Evolutionary conservation across 2,888 invertebrate genomes (phyloP), one percentile per base, ranked within the genome.

Genomic region (Helobdella robusta): DNA sequence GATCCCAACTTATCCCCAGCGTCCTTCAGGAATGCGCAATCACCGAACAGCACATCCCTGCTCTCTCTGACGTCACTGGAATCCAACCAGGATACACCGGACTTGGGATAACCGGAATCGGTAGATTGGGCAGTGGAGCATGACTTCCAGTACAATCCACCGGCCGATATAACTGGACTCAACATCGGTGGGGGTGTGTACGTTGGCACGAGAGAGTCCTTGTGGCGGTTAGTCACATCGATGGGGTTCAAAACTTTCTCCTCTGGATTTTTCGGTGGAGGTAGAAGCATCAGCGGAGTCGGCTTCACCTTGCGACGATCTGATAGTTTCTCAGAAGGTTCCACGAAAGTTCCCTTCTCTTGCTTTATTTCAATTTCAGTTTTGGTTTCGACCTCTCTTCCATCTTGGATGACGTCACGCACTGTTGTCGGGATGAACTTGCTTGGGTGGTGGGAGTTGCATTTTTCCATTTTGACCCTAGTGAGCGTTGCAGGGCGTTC

Each of bases 181-280:
- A 97, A 82, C 75, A 97, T 89, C 0, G 97, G 97, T 34, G 91
- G 89, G 18, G 97, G 94, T 0, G 94, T 95, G 79, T 89, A 97
- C 68, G 85, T 84, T 11, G 85, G 82, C 73, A 68, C 52, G 40
- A 60, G 23, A 59, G 50, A 30, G 48, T 34, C 34, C 52, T 54
- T 52, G 60, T 46, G 54, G 20, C 68, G 40, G 36, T 59, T 58
- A 64, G 54, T 23, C 62, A 63, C 4, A 54, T 64, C 40, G 66
- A 67, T 54, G 70, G 63, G 23, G 48, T 63, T 1, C 28, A 50
- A 32, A 48, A 50, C n/a, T 35, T 28, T 56, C 32, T 56, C 30
- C 32, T 52, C 28, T 15, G 5, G 15, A 3, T 23, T 15, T 15
- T 56, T 56, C 32, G 6, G 32, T 30, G 56, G 56, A 4, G 56